Conservation (phyloP, 1,140 invertebrate species). For the Hyposmocoma kahamanoa region DNA sequence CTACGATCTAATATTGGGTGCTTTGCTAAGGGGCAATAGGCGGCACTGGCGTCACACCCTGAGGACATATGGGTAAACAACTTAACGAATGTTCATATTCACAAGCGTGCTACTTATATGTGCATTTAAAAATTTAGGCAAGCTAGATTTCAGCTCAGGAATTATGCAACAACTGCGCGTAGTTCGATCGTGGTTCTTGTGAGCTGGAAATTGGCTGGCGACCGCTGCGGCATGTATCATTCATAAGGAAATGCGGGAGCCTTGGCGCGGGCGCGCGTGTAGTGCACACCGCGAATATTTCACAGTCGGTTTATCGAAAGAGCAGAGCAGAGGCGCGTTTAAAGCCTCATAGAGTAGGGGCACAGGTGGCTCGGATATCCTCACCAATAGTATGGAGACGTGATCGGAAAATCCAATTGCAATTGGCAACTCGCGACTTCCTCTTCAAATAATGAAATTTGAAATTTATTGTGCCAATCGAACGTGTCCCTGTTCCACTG, state of each 20-base stretch:
- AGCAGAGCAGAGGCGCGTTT: conserved; percentile 52
- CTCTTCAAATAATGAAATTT: conserved; percentile 72
- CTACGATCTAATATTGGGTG: not conserved
- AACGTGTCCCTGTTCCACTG: conserved; percentile 44
- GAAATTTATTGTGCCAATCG: conserved; percentile 64
- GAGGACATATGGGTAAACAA: not conserved
- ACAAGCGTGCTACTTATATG: conserved; percentile 7
- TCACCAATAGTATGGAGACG: conserved; percentile 68
- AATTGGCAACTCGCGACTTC: conserved; percentile 65
- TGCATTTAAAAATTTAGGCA: too few relatives aligned
- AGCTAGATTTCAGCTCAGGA: conserved; percentile 29
- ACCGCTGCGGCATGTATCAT: conserved; percentile 60
- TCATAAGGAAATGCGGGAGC: conserved; percentile 63
- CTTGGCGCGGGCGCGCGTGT: too few relatives aligned
- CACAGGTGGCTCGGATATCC: conserved; percentile 69
- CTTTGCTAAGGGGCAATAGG: not conserved
- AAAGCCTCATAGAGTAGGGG: conserved; percentile 67
- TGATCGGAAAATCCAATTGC: conserved; percentile 65
- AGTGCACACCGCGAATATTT: conserved; percentile 66
- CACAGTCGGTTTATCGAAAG: conserved; percentile 67
- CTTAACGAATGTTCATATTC: not conserved
- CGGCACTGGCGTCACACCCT: not conserved
- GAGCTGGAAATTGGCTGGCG: conserved; percentile 14
- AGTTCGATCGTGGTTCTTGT: conserved; percentile 21
- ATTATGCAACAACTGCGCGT: conserved; percentile 45